Evolutionary conservation across 2,888 invertebrate species (phyloP).

Genomic region (Epicampocera succincta): DNA sequence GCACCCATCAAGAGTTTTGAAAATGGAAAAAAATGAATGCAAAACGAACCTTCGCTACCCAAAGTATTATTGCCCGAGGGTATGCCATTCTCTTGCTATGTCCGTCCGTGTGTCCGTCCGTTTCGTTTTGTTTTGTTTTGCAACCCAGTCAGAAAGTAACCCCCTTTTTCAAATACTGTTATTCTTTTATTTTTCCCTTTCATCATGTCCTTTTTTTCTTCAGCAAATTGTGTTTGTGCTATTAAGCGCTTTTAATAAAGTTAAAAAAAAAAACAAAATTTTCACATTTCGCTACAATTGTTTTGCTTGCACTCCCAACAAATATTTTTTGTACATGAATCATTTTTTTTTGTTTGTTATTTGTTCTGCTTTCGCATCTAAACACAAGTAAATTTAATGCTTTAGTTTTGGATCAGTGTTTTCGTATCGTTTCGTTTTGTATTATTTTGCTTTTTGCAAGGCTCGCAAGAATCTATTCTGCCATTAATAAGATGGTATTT

Average conservation of each 20-base stretch:
- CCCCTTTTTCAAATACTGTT: constrained; percentile 34
- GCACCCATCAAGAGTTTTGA: constrained; percentile 42
- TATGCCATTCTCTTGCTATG: constrained; percentile 11
- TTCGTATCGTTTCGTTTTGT: neutral
- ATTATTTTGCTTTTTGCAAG: constrained; percentile 11
- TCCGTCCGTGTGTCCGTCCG: neutral
- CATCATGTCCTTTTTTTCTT: constrained; percentile 33
- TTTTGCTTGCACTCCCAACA: neutral
- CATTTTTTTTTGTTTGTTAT: constrained; percentile 22
- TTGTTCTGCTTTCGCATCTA: constrained; percentile 2
- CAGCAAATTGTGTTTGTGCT: constrained; percentile 9
- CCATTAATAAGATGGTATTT: constrained; percentile 54
- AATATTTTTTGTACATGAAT: constrained; percentile 18
- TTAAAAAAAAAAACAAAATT: constrained; percentile 14
- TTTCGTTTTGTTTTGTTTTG: neutral
- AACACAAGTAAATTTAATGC: neutral
- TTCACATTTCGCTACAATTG: constrained; percentile 34
- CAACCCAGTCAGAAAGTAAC: constrained; percentile 36
- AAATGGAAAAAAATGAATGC: neutral
- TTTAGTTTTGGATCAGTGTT: constrained; percentile 20
- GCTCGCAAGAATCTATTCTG: constrained; percentile 20
- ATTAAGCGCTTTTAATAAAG: constrained; percentile 40
- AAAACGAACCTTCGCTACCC: constrained; percentile 35
- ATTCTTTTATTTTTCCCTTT: constrained; percentile 27
- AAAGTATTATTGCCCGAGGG: constrained; percentile 53